A percentile compares a stretch with the other conserved stretches of the same genome.
These are phyloP conservation scores for Agrilus biguttatus DNA, from an alignment of 2,888 invertebrate genomes.

Conservation along the genomic window DNA sequence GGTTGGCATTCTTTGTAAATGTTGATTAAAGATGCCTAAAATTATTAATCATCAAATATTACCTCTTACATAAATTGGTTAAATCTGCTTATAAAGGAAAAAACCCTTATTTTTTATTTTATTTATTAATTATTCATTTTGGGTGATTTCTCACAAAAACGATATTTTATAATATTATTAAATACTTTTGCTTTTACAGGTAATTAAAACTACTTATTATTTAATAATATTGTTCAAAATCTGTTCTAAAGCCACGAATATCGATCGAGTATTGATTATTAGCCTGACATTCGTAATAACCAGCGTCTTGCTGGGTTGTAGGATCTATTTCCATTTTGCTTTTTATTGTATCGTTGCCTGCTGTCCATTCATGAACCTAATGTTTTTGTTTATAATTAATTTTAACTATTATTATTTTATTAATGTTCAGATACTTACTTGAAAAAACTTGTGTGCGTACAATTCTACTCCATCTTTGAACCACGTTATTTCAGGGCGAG, in stretches of 20 bases:
- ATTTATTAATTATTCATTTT: too few relatives aligned
- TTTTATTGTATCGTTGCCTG: constrained; percentile 48
- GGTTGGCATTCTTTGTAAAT: too few relatives aligned
- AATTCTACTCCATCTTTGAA: constrained; percentile 63
- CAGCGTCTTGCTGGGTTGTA: constrained; percentile 56
- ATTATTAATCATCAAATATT: too few relatives aligned
- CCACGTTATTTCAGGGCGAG: constrained; percentile 63
- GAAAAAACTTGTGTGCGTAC: constrained; percentile 54
- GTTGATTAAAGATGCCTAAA: too few relatives aligned
- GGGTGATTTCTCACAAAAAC: too few relatives aligned
- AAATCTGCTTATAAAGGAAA: too few relatives aligned
- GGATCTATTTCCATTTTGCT: constrained; percentile 64
- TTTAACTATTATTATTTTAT: background rate
- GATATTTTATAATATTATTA: too few relatives aligned
- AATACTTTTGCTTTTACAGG: too few relatives aligned
- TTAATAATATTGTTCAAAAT: constrained; percentile 26
- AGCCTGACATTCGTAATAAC: constrained; percentile 57
- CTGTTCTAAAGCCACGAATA: constrained; percentile 50
- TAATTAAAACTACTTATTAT: too few relatives aligned
- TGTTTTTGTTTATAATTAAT: constrained; percentile 1
- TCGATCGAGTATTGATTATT: constrained; percentile 58
- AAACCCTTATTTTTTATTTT: too few relatives aligned
- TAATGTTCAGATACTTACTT: constrained; percentile 30
- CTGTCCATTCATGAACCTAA: constrained; percentile 53
- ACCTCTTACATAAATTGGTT: too few relatives aligned